Percentiles rank a stretch among this genome's conserved stretches.
Evolutionary conservation across 2,888 invertebrate species (phyloP).

Genomic region (Ormyrus thymus): DNA sequence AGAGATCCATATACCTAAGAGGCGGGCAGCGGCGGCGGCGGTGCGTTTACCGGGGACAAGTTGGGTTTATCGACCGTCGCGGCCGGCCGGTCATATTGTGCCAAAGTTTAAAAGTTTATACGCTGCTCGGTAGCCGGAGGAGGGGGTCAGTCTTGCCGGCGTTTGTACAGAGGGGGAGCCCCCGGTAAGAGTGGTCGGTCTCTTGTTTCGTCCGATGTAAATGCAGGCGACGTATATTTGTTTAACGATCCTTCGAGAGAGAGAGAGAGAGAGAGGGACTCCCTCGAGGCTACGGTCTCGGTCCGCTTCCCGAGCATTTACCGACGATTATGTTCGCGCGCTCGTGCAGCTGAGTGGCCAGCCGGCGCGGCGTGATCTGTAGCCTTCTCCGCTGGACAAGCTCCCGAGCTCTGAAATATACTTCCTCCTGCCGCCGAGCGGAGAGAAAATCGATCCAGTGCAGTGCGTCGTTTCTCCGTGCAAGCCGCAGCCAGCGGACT

Average conservation of each 20-base stretch:
- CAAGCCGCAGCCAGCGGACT: too few species aligned
- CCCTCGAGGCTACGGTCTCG: slow-evolving; percentile 50
- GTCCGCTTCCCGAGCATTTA: slow-evolving; percentile 64
- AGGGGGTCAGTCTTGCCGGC: too few species aligned
- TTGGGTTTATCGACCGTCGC: slow-evolving; percentile 16
- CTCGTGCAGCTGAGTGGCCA: neutral
- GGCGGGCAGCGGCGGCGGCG: too few species aligned
- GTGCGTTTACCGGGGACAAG: too few species aligned
- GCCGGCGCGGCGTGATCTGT: too few species aligned
- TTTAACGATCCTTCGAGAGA: slow-evolving; percentile 34
- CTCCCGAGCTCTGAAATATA: too few species aligned
- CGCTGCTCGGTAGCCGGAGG: neutral
- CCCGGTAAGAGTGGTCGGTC: neutral
- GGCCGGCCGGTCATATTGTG: neutral
- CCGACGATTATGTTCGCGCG: slow-evolving; percentile 63
- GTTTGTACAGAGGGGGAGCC: too few species aligned
- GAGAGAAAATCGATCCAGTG: too few species aligned
- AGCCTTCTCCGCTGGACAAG: too few species aligned
- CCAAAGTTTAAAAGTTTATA: slow-evolving; percentile 20
- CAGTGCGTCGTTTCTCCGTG: too few species aligned
- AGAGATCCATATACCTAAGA: neutral
- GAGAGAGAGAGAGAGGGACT: neutral
- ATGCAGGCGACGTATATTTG: slow-evolving; percentile 34
- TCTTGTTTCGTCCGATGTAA: slow-evolving; percentile 19
- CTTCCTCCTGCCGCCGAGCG: too few species aligned